Conservation (phyloP, 2,113 vertebrate species). For the Vidua macroura region DNA sequence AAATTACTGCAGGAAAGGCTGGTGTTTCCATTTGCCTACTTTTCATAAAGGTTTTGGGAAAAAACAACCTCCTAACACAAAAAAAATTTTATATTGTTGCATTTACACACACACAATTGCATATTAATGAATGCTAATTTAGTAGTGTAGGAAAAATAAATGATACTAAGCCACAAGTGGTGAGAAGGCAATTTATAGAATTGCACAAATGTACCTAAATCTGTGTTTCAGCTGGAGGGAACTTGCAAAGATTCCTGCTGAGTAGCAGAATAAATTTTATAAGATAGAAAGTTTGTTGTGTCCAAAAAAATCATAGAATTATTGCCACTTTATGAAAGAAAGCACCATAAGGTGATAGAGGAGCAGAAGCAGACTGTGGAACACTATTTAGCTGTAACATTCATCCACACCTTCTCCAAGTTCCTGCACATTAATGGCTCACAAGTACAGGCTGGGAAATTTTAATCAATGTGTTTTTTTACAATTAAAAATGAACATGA, state of each 20-base stretch:
- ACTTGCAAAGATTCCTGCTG: not conserved
- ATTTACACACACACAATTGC: not conserved
- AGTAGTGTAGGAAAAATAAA: not conserved
- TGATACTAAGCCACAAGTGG: not conserved
- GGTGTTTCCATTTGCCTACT: not conserved
- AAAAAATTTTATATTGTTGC: not conserved
- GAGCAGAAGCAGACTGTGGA: not conserved
- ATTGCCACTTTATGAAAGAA: not conserved
- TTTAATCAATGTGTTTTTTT: not conserved
- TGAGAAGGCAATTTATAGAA: not conserved
- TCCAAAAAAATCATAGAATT: not conserved
- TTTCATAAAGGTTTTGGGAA: not conserved
- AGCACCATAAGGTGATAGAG: not conserved
- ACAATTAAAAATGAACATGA: not conserved
- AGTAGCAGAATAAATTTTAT: not conserved
- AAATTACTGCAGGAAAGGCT: not conserved
- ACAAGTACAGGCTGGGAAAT: not conserved
- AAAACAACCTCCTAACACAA: not conserved
- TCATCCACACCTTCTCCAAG: not conserved
- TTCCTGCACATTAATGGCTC: not conserved
- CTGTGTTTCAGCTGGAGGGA: not conserved
- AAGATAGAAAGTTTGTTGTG: not conserved
- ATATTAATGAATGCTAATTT: not conserved
- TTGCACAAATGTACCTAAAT: not conserved
- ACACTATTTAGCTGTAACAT: not conserved